Evolutionary conservation across 2,888 invertebrate species (phyloP).

Genomic region (Bursaphelenchus okinawaensis): DNA sequence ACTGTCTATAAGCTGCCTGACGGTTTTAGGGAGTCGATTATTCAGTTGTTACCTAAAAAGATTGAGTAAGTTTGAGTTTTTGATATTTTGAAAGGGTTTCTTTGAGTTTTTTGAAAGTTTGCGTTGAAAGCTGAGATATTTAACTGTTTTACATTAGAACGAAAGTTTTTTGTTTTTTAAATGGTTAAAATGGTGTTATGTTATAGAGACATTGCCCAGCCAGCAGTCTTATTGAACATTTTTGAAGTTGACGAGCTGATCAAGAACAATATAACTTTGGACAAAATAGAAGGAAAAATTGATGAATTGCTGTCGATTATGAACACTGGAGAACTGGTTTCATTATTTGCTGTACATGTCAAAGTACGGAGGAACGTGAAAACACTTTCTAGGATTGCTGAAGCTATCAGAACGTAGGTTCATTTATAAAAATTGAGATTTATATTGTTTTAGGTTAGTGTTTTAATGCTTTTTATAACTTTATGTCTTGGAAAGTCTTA

Average conservation of each 20-base stretch:
- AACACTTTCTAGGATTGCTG: neutral
- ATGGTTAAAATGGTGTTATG: neutral
- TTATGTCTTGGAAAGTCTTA: no score
- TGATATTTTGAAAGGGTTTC: no score
- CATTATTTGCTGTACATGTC: neutral
- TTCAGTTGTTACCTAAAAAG: neutral
- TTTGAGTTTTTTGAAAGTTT: no score
- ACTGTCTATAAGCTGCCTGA: neutral
- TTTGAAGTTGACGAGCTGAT: neutral
- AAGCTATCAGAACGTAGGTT: neutral
- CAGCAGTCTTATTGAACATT: neutral
- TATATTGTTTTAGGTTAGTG: no score
- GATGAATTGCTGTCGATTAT: neutral
- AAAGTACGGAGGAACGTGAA: neutral
- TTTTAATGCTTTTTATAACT: no score
- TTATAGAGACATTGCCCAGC: neutral
- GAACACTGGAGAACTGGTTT: neutral
- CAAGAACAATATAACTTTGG: neutral
- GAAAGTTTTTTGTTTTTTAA: no score
- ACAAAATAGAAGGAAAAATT: neutral
- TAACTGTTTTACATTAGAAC: no score
- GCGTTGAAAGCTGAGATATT: no score
- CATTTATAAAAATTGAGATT: neutral
- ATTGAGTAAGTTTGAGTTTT: neutral
- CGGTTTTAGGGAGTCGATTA: neutral